phyloP scores from a whole-genome alignment of 2,113 vertebrate species.

The Grus americana region DNA sequence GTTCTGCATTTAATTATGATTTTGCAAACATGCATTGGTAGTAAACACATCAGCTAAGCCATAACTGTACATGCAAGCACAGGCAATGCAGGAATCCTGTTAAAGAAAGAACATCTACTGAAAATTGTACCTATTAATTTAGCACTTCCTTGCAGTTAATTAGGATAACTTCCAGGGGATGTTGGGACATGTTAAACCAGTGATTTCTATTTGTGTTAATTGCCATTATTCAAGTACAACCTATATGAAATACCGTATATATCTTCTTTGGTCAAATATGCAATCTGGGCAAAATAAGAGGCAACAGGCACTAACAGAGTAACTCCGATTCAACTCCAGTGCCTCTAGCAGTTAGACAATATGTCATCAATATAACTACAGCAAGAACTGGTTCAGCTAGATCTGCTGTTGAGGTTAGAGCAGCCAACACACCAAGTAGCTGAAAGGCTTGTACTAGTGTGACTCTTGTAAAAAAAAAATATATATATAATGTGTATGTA shows the following conservation, averaged over 20 bases:
- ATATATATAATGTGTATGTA: too few species aligned
- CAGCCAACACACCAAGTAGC: not conserved
- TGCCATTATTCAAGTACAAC: not conserved
- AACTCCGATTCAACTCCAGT: not conserved
- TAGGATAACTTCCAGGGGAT: not conserved
- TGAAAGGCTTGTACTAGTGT: not conserved
- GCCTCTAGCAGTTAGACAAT: not conserved
- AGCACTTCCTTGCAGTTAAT: not conserved
- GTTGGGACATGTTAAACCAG: not conserved
- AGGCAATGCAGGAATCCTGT: not conserved
- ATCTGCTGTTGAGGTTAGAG: not conserved
- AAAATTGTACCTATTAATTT: not conserved
- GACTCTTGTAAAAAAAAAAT: not conserved
- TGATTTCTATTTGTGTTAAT: not conserved
- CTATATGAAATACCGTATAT: not conserved
- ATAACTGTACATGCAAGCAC: not conserved
- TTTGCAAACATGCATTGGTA: not conserved
- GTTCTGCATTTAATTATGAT: slow-evolving; percentile 20
- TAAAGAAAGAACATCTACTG: not conserved
- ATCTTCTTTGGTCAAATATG: not conserved
- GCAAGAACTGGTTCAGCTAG: not conserved
- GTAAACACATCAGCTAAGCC: slow-evolving; percentile 7
- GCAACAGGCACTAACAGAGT: not conserved
- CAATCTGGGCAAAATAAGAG: not conserved
- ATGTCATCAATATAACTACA: not conserved